Conservation (phyloP, 2,797 vertebrate species). For the Brotula barbata region DNA sequence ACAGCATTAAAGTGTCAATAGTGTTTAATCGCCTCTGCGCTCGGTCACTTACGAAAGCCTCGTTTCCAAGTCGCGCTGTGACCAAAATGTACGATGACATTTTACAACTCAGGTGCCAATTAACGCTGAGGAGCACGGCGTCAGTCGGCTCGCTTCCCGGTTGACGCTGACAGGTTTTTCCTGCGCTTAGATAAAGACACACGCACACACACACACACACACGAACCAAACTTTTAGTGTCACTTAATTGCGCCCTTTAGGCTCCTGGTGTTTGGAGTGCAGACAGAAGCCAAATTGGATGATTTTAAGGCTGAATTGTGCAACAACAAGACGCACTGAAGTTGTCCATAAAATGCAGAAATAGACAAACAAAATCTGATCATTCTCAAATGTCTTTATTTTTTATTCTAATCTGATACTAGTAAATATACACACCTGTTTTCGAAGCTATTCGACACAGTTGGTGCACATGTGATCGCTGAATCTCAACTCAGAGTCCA, state of each 20-base stretch:
- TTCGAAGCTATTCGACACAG: too few species aligned
- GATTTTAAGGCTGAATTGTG: background rate
- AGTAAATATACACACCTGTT: too few species aligned
- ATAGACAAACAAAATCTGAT: too few species aligned
- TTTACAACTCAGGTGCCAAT: constrained; percentile 43
- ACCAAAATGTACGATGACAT: constrained; percentile 43
- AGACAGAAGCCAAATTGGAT: background rate
- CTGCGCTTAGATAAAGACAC: background rate
- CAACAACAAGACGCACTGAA: background rate
- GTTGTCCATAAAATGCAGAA: background rate
- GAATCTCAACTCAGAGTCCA: too few species aligned
- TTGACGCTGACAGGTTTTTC: constrained; percentile 9
- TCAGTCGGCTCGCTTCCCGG: background rate
- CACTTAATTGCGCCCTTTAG: background rate
- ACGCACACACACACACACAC: background rate
- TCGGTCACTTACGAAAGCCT: constrained; percentile 34
- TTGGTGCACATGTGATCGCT: too few species aligned
- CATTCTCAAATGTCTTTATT: background rate
- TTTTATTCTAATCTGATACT: too few species aligned
- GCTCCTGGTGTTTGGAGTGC: background rate
- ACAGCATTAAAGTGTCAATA: constrained; percentile 62
- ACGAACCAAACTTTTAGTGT: background rate
- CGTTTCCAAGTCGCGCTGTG: constrained; percentile 23
- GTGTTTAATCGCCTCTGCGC: constrained; percentile 54
- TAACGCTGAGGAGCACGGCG: constrained; percentile 9